Percentiles rank a stretch among this genome's conserved stretches.
Evolutionary conservation across 2,797 vertebrate species (phyloP).

Genomic region (Ptychobarbus kaznakovi): DNA sequence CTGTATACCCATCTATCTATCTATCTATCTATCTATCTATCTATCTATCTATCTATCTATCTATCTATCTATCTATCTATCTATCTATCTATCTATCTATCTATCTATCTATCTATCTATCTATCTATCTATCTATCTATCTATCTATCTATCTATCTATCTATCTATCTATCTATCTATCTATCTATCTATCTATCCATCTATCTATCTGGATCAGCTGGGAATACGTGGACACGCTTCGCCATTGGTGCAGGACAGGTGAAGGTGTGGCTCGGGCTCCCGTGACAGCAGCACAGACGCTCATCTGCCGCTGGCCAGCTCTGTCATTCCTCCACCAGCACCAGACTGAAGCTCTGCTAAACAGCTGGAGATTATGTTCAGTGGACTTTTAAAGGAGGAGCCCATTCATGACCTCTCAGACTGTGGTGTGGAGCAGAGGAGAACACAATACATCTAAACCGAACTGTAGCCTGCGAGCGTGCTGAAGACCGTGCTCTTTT

Average conservation of each 20-base stretch:
- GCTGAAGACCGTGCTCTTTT: background rate
- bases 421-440: slow-evolving; percentile 10
- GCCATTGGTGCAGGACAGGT: background rate
- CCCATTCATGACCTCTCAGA: slow-evolving; percentile 34
- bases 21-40: background rate
- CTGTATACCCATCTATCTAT: no score
- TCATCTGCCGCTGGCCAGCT: background rate
- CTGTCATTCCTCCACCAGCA: background rate
- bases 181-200: background rate
- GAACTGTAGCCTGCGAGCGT: background rate
- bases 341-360: background rate
- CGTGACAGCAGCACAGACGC: background rate
- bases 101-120: no score
- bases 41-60: no score
- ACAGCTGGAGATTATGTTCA: slow-evolving; percentile 27
- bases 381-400: slow-evolving; percentile 45
- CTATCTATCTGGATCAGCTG: background rate
- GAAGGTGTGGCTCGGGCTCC: background rate
- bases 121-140: background rate
- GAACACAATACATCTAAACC: slow-evolving; percentile 15
- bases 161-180: no score
- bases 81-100: background rate
- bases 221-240: background rate
- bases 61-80: no score
- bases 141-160: background rate